A percentile compares a stretch with the other conserved stretches of the same genome.
These are phyloP conservation scores for Drosophila colorata DNA, from an alignment of 2,888 invertebrate genomes.

Conservation along the genomic window DNA sequence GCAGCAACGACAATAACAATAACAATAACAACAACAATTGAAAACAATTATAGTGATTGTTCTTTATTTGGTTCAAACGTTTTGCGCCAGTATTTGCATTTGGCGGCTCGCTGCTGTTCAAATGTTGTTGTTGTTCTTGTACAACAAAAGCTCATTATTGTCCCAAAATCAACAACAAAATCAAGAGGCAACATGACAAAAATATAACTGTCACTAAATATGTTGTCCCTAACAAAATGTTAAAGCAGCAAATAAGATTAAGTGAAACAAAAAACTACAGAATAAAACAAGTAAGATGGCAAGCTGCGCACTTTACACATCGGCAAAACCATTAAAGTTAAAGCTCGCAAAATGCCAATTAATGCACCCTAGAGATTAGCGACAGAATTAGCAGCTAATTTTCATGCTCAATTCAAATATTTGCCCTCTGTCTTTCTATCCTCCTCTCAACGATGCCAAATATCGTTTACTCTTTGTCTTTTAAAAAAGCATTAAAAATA, in stretches of 20 bases:
- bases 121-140: conserved; percentile 4
- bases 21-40: conserved; percentile 18
- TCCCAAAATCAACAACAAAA: too few species aligned
- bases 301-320: too few species aligned
- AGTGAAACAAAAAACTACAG: not conserved
- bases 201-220: not conserved
- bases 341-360: not conserved
- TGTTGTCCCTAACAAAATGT: not conserved
- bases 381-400: not conserved
- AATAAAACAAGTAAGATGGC: too few species aligned
- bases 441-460: not conserved
- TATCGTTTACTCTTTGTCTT: not conserved
- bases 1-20: conserved; percentile 13
- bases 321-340: too few species aligned
- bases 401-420: too few species aligned
- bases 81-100: conserved; percentile 30
- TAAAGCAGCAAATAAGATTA: not conserved
- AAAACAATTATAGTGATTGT: conserved; percentile 39
- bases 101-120: too few species aligned
- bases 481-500: not conserved
- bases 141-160: conserved; percentile 18
- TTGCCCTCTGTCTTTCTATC: not conserved
- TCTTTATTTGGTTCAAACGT: conserved; percentile 39
- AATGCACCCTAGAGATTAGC: not conserved
- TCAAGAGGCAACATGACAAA: too few species aligned